Evolutionary conservation across 2,113 vertebrate genomes (phyloP).

Genomic region (Paraplagusia blochii): DNA sequence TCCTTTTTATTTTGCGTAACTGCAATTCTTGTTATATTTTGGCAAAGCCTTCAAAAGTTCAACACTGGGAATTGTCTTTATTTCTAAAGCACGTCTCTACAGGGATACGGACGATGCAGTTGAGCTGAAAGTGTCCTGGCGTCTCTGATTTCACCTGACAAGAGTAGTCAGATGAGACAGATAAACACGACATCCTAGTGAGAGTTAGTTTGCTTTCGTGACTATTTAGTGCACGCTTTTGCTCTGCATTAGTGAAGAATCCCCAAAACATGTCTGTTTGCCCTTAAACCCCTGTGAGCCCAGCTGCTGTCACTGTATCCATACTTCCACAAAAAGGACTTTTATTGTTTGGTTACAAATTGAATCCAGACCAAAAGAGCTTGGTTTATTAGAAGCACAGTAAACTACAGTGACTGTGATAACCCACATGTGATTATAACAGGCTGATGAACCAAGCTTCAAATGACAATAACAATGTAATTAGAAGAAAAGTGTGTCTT

Average conservation of each 20-base stretch:
- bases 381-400: neutral
- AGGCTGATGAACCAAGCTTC: constrained; percentile 6
- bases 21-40: neutral
- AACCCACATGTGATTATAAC: constrained; percentile 7
- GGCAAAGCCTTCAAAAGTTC: neutral
- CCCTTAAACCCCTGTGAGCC: neutral
- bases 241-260: constrained; percentile 5
- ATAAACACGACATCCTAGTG: neutral
- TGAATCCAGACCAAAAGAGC: neutral
- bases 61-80: neutral
- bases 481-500: constrained; percentile 15
- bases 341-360: neutral
- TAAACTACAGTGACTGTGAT: neutral
- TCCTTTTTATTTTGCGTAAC: neutral
- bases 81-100: constrained; percentile 1
- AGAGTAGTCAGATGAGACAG: constrained; percentile 9
- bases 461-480: constrained; percentile 20
- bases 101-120: constrained; percentile 4
- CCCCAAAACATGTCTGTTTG: constrained; percentile 2
- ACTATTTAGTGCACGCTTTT: constrained; percentile 9
- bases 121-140: neutral
- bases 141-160: constrained; percentile 35
- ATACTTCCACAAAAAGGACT: neutral
- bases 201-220: constrained; percentile 18
- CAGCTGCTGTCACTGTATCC: neutral